Base-by-base conservation (phyloP, 1,140 invertebrate genomes). In the Dinothrombium tinctorium region DNA sequence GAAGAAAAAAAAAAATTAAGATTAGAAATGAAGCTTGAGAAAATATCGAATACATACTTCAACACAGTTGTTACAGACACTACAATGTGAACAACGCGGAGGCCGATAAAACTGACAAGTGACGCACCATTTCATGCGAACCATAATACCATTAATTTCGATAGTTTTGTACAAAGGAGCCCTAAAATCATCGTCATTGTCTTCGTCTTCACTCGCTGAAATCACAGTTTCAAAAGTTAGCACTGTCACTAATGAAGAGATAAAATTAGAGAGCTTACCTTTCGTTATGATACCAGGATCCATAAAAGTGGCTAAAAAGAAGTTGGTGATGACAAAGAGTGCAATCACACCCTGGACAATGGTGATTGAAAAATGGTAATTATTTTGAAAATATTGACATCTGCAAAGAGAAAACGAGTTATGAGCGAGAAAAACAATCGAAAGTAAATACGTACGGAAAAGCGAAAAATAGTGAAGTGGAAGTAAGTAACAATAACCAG, bases 41-140 rank as follows among this genome's bases (percentile, higher is more conserved):
- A n/a, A n/a, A n/a, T n/a, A n/a, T n/a, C n/a, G n/a, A n/a, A n/a
- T n/a, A n/a, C n/a, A n/a, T n/a, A n/a, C 87, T 71, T 95, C 87
- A 58, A 96, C 92, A 63, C 90, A 96, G 55, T 83, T 83, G 68
- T 98, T 89, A 66, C 92, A 99, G 38, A 95, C 87, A 53, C 84
- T 94, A 62, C 94, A 99, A 65, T 99, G 90, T 37, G 86, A 95
- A 63, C 89, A 95, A 56, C 92, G 69, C 42, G 92, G 92, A 55
- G 90, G 89, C 52, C 90, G 69, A 62, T 98, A 99, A 67, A 98
- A 98, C 64, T 96, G 89, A 66, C 94, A 99, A 2, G 92, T 99
- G 42, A 86, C 76, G 63, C 94, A 99, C 92, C 92, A 99, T 64
- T 99, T 99, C 87, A 99, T 95, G 45, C 89, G 73, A 29, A 98